Conservation (phyloP, 2,113 vertebrate genomes). For the Toxostoma redivivum region DNA sequence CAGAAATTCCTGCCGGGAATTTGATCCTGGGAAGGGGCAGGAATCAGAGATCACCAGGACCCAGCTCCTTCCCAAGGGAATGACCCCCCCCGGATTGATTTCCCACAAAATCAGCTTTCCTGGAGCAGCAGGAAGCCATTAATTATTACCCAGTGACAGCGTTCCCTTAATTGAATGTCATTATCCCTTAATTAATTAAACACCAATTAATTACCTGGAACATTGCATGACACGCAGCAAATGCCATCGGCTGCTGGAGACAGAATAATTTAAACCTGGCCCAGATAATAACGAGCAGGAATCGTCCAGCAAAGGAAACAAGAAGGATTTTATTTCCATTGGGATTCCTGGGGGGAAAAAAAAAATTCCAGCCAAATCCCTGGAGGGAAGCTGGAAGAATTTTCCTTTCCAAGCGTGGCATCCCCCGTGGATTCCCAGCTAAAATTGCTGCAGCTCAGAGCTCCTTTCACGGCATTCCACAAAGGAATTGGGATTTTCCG, state of each 20-base stretch:
- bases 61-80: neutral
- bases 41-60: accelerated
- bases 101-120: neutral
- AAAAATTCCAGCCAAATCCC: accelerated
- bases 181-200: conserved; percentile 67
- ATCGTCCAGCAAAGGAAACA: neutral
- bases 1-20: accelerated
- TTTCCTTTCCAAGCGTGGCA: neutral
- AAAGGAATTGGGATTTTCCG: neutral
- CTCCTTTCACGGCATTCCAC: neutral
- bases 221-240: neutral
- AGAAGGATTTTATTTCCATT: accelerated
- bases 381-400: neutral
- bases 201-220: conserved; percentile 55
- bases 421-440: accelerated
- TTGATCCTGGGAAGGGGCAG: accelerated
- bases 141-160: conserved; percentile 28
- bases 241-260: conserved; percentile 33
- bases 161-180: conserved; percentile 42
- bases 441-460: accelerated
- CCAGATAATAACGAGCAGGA: neutral
- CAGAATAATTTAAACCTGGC: neutral
- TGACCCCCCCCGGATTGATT: neutral
- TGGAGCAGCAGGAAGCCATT: conserved; percentile 48
- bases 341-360: neutral